Evolutionary conservation across 2,888 invertebrate genomes (phyloP), one percentile per base, ranked within the genome.

Genomic region (Pherbina coryleti): DNA sequence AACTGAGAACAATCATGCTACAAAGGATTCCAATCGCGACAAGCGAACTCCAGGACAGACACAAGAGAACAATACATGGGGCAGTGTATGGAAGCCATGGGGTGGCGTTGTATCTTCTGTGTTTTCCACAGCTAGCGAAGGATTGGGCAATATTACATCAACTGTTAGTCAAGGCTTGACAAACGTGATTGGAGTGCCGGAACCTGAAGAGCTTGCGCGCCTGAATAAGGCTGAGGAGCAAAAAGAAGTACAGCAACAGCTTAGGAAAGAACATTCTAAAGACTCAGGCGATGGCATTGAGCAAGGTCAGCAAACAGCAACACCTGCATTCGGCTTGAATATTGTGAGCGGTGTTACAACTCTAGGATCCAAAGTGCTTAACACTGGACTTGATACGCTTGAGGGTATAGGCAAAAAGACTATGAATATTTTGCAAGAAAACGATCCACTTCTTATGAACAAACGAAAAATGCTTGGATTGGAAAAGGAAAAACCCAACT

Each of bases 391-490:
- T 31, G 97, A 96, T 86, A 97, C 97, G 0, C 90, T 98, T 67
- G 98, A 98, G 90, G 94, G 95, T 0, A 95, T 98, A 81, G 98
- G 98, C 8, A 97, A 97, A 88, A 97, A 97, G 88, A 98, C 98
- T 0, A 97, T 97, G 94, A 95, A 96, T 86, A 96, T 96, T 0
- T 90, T 98, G 1, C 97, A 97, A 88, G 97, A 98, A 78, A 97
- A 97, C 37, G 97, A 98, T 89, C 97, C 97, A 0, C 95, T 97
- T 0, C 89, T 97, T 19, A 95, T 94, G 82, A 95, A 95, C 84
- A 86, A 91, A 91, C 81, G 92, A 88, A 84, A 91, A 90, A 0
- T 92, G 88, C 83, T 86, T 86, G 92, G 86, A 0, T 80, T 89
- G 49, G 89, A 89, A 67, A 83, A 84, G 25, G 85, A 86, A 19